phyloP scores from a whole-genome alignment of 2,113 vertebrate genomes.

The Python bivittatus region DNA sequence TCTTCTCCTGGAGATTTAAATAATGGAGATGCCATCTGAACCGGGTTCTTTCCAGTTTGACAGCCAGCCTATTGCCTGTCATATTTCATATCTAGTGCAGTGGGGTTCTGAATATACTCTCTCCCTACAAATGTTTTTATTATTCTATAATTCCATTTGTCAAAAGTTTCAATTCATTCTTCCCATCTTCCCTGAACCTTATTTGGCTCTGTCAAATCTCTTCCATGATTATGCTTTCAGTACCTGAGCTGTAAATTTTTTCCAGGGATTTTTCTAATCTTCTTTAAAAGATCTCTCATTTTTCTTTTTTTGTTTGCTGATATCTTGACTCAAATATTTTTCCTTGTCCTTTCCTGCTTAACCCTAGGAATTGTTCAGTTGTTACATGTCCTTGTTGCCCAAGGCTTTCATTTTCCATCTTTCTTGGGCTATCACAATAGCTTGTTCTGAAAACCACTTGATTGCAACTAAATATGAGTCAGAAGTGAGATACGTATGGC shows the following conservation, averaged over 20 bases:
- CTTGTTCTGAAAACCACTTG: neutral
- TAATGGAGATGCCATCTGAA: neutral
- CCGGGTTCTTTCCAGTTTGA: neutral
- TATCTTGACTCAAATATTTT: neutral
- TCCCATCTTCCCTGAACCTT: neutral
- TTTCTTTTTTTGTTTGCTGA: neutral
- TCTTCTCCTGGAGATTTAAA: neutral
- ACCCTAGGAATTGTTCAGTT: neutral
- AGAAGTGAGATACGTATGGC: neutral
- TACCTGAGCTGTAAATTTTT: neutral
- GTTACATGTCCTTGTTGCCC: neutral
- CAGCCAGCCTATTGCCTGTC: neutral
- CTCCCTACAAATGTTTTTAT: neutral
- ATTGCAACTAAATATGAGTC: neutral
- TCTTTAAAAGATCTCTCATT: neutral
- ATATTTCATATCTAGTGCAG: neutral
- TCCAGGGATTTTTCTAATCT: neutral
- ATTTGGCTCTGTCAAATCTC: neutral
- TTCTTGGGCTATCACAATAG: neutral
- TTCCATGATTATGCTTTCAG: neutral
- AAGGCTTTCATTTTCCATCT: neutral
- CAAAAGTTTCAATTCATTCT: neutral
- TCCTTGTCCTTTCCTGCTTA: neutral
- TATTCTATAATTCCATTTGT: neutral
- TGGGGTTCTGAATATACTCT: neutral